Percentiles rank a stretch among this genome's conserved stretches.
Evolutionary conservation across 2,113 vertebrate species (phyloP).

Genomic region (Xerus inauris): DNA sequence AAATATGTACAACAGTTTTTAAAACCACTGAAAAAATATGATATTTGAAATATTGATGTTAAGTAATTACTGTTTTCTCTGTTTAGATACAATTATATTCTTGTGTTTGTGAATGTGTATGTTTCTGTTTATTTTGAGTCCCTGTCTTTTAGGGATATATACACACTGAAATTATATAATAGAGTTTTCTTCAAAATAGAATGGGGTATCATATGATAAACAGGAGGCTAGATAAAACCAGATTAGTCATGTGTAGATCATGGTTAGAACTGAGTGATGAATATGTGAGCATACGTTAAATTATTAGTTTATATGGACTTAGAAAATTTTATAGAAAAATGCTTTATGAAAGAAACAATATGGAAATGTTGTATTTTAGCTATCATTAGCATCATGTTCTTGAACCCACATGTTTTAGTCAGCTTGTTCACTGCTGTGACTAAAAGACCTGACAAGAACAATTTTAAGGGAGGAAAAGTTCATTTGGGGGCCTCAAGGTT

Average conservation of each 20-base stretch:
- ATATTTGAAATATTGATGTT: neutral
- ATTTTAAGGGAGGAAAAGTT: no score
- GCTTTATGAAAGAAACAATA: neutral
- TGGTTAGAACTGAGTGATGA: neutral
- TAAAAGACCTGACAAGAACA: no score
- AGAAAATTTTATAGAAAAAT: neutral
- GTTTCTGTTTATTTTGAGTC: slow-evolving; percentile 6
- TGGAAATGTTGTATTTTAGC: neutral
- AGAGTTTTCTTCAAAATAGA: slow-evolving; percentile 28
- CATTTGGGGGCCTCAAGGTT: no score
- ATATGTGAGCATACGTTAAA: neutral
- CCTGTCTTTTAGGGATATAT: neutral
- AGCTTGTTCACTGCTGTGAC: no score
- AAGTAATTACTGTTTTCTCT: neutral
- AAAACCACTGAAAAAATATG: neutral
- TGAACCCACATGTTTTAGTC: no score
- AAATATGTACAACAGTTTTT: neutral
- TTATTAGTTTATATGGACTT: neutral
- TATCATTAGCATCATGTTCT: accelerated
- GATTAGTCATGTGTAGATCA: neutral
- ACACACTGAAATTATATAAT: neutral
- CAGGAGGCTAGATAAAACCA: neutral
- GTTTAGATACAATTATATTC: neutral
- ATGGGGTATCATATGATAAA: neutral
- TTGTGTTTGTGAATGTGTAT: neutral